phyloP scores from a whole-genome alignment of 2,113 vertebrate species.

The Coryphaenoides rupestris region DNA sequence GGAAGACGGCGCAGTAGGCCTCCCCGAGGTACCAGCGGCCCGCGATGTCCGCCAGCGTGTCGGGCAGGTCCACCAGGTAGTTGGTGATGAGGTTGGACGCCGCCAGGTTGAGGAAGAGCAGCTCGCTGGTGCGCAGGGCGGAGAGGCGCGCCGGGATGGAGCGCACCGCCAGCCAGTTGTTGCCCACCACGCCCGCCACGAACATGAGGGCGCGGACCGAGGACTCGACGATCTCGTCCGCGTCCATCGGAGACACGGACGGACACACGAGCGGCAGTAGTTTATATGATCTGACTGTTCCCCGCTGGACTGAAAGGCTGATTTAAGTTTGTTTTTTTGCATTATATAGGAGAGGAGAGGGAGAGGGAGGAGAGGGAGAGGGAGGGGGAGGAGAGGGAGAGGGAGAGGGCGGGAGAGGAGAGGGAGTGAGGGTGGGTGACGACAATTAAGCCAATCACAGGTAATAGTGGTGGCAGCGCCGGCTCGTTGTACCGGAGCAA shows the following conservation, averaged over 20 bases:
- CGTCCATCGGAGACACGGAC: slow-evolving; percentile 39
- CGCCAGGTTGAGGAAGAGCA: slow-evolving; percentile 73
- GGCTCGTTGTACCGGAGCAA: too few species aligned
- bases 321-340: too few species aligned
- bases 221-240: slow-evolving; percentile 39
- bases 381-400: too few species aligned
- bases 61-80: slow-evolving; percentile 70
- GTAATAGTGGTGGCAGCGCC: too few species aligned
- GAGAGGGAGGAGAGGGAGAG: too few species aligned
- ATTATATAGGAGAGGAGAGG: too few species aligned
- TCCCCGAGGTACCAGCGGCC: slow-evolving; percentile 59
- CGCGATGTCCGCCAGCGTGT: slow-evolving; percentile 58
- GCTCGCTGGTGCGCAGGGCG: slow-evolving; percentile 57
- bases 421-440: too few species aligned
- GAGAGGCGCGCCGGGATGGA: slow-evolving; percentile 54
- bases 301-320: too few species aligned
- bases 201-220: slow-evolving; percentile 62
- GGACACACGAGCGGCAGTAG: too few species aligned
- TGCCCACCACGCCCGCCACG: slow-evolving; percentile 66
- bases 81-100: slow-evolving; percentile 76
- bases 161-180: slow-evolving; percentile 64
- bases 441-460: too few species aligned
- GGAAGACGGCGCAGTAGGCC: slow-evolving; percentile 60
- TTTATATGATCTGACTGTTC: too few species aligned
- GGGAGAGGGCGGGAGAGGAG: too few species aligned